Conservation (phyloP, 2,797 vertebrate genomes). For the Xenopus petersii region DNA sequence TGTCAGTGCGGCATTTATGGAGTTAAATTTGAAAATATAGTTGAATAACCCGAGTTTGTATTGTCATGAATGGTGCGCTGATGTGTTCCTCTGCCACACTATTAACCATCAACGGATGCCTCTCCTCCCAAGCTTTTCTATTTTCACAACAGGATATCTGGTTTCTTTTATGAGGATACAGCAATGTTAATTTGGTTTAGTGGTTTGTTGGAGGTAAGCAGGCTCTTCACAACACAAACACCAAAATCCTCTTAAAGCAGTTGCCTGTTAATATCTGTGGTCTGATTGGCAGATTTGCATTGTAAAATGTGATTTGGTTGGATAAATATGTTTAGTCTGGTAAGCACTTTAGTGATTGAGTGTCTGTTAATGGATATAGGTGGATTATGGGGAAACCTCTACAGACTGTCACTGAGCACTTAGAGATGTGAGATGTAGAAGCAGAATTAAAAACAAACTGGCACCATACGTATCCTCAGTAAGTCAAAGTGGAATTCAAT, state of each 20-base stretch:
- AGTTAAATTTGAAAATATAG: too few relatives aligned
- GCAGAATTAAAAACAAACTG: constrained; percentile 61
- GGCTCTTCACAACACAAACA: constrained; percentile 78
- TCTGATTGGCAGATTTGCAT: constrained; percentile 79
- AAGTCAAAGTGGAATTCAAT: not conserved
- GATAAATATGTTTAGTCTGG: constrained; percentile 84
- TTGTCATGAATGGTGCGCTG: constrained; percentile 69
- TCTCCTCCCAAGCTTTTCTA: constrained; percentile 70
- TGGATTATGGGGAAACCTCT: constrained; percentile 75
- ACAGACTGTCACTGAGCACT: constrained; percentile 76
- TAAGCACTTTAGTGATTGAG: constrained; percentile 81
- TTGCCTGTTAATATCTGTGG: constrained; percentile 71
- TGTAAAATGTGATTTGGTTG: constrained; percentile 80
- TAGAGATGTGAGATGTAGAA: constrained; percentile 66
- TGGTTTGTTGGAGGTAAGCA: constrained; percentile 80
- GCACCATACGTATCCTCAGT: constrained; percentile 50
- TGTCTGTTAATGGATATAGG: constrained; percentile 81
- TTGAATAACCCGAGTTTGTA: too few relatives aligned
- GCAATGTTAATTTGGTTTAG: constrained; percentile 83
- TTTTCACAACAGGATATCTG: constrained; percentile 83
- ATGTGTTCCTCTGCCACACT: constrained; percentile 67
- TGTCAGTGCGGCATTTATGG: too few relatives aligned
- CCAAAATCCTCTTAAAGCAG: constrained; percentile 75
- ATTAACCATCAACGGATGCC: constrained; percentile 72
- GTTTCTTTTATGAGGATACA: constrained; percentile 83